Percentiles rank a stretch among this genome's conserved stretches.
Evolutionary conservation across 30 jellyfish, hydroid and myxozoan genomes (phyloP).

Genomic region (Catostylus mosaicus): DNA sequence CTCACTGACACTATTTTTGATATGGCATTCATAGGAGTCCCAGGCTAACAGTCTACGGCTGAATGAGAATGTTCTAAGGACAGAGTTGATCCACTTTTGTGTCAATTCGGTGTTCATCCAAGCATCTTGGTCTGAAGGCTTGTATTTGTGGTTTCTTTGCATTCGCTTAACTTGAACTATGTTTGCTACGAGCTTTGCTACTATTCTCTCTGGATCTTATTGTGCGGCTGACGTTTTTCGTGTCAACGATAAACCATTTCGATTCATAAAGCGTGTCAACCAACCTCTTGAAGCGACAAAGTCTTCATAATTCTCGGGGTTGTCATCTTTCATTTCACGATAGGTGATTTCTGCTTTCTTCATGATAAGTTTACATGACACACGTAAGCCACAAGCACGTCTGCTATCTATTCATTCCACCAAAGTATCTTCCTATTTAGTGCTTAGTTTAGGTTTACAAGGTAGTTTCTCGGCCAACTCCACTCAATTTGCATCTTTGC

Average conservation of each 20-base stretch:
- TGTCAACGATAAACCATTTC: slow-evolving; percentile 28
- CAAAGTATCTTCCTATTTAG: slow-evolving; percentile 5
- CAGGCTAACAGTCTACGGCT: slow-evolving; percentile 43
- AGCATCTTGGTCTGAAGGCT: slow-evolving; percentile 65
- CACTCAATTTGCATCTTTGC: not conserved
- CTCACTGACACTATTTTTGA: slow-evolving; percentile 1
- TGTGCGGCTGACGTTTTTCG: slow-evolving; percentile 38
- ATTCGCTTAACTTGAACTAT: slow-evolving; percentile 14
- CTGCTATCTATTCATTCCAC: not conserved
- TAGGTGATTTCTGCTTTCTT: slow-evolving; percentile 10
- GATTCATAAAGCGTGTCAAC: slow-evolving; percentile 20
- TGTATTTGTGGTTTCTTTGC: slow-evolving; percentile 12
- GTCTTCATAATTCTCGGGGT: not conserved
- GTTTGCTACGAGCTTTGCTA: slow-evolving; percentile 11
- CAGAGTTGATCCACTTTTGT: slow-evolving; percentile 17
- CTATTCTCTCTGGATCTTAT: slow-evolving; percentile 17
- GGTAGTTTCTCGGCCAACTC: not conserved
- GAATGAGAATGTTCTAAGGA: slow-evolving; percentile 52
- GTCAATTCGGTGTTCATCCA: slow-evolving; percentile 72
- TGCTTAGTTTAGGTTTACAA: no score
- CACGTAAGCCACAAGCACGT: slow-evolving; percentile 5
- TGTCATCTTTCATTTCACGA: not conserved
- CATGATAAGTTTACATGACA: slow-evolving; percentile 27
- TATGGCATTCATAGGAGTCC: slow-evolving; percentile 63
- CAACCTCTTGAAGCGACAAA: slow-evolving; percentile 32